Percentiles rank a stretch among this genome's conserved stretches.
phyloP scores from a whole-genome alignment of 2,888 invertebrate species.

The Conistra vaccinii region DNA sequence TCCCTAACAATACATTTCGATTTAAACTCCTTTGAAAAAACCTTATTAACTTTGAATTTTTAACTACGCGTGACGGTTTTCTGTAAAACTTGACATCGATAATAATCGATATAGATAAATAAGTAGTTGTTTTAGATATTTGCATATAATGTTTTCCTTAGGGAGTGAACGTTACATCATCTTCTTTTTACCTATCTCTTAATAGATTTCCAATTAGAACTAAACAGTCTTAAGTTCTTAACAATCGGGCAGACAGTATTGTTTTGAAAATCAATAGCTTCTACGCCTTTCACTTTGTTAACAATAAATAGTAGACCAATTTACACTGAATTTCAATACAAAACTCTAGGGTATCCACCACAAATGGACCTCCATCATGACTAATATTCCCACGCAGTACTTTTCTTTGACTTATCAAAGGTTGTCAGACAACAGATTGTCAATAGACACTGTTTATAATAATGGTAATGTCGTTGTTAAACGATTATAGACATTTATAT shows the following conservation, averaged over 20 bases:
- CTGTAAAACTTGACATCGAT: background rate
- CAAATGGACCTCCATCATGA: background rate
- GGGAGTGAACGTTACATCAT: background rate
- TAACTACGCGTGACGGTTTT: background rate
- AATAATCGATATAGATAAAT: background rate
- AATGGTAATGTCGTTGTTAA: background rate
- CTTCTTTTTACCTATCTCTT: background rate
- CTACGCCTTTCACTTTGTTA: conserved; percentile 8
- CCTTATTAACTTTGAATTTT: background rate
- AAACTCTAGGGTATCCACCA: background rate
- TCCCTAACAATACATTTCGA: too few relatives aligned
- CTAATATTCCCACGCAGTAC: background rate
- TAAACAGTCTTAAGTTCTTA: conserved; percentile 1
- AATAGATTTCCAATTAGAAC: background rate
- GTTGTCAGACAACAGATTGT: background rate
- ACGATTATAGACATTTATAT: too few relatives aligned
- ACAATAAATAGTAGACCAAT: conserved; percentile 4
- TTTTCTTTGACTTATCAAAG: background rate
- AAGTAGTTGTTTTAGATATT: background rate
- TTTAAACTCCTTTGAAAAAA: background rate
- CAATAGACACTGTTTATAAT: background rate
- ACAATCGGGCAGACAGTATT: conserved; percentile 25
- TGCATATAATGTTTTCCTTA: background rate
- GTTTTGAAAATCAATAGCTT: conserved; percentile 27
- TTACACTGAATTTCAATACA: background rate